phyloP scores from a whole-genome alignment of 2,888 invertebrate species.

The Drosophila infuscata region DNA sequence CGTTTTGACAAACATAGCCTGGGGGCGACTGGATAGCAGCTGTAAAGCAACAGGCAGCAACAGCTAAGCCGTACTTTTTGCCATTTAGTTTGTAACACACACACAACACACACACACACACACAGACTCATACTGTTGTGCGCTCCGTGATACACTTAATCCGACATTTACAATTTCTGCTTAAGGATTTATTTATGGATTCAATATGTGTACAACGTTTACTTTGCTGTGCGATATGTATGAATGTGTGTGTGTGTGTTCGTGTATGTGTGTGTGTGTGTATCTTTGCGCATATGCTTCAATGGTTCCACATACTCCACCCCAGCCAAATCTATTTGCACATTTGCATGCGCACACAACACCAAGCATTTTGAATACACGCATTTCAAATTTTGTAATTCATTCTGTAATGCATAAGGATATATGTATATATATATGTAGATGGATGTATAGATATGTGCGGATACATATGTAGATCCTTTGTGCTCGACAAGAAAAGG shows the following conservation, averaged over 20 bases:
- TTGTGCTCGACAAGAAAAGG: slow-evolving; percentile 22
- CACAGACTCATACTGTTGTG: slow-evolving; percentile 21
- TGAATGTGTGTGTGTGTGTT: slow-evolving; percentile 12
- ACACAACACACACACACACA: slow-evolving; percentile 14
- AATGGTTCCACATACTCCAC: slow-evolving; percentile 43
- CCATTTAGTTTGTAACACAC: slow-evolving; percentile 70
- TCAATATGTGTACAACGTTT: slow-evolving; percentile 73
- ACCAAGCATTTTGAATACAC: slow-evolving; percentile 59
- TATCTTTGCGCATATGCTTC: slow-evolving; percentile 60
- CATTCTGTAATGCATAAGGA: slow-evolving; percentile 68
- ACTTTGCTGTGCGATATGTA: slow-evolving; percentile 44
- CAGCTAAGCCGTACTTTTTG: slow-evolving; percentile 49
- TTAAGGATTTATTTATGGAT: slow-evolving; percentile 80
- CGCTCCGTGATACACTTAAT: slow-evolving; percentile 72
- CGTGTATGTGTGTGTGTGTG: slow-evolving; percentile 19
- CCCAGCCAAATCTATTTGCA: slow-evolving; percentile 3
- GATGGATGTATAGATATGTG: slow-evolving; percentile 16
- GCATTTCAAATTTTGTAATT: slow-evolving; percentile 62
- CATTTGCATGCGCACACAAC: slow-evolving; percentile 59
- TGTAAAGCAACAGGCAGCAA: slow-evolving; percentile 26
- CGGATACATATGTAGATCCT: slow-evolving; percentile 13
- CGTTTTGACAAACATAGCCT: slow-evolving; percentile 57
- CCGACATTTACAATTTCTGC: slow-evolving; percentile 82
- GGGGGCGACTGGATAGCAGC: slow-evolving; percentile 12
- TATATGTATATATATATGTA: background rate